Conservation (phyloP, 2,888 invertebrate genomes). For the Andrena flavipes region DNA sequence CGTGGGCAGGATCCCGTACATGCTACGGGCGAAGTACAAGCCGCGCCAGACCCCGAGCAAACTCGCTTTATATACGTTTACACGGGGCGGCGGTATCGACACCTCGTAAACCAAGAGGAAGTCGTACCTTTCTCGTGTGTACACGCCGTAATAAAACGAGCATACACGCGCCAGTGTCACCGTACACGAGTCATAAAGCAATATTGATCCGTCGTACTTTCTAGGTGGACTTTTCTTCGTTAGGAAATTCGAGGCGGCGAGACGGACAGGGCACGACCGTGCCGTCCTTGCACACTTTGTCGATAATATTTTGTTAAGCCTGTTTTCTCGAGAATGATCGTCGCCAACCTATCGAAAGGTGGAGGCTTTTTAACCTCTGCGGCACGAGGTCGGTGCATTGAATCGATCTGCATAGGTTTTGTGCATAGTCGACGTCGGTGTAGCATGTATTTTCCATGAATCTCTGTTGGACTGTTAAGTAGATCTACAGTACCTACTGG, state of each 20-base stretch:
- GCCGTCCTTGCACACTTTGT: background rate
- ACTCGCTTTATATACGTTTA: constrained; percentile 69
- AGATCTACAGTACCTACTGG: no score
- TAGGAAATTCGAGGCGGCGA: constrained; percentile 34
- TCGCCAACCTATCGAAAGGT: background rate
- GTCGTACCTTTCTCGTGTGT: constrained; percentile 65
- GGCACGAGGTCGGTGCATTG: no score
- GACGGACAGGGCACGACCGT: background rate
- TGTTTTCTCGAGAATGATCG: background rate
- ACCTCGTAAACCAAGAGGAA: constrained; percentile 74
- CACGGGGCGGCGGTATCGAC: constrained; percentile 69
- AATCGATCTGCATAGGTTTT: background rate
- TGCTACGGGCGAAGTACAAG: constrained; percentile 5
- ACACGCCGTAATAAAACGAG: constrained; percentile 69
- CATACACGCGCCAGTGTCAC: constrained; percentile 58
- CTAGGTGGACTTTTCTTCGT: constrained; percentile 49
- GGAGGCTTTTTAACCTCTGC: background rate
- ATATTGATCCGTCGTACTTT: constrained; percentile 60
- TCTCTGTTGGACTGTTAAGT: no score
- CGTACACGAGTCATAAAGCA: constrained; percentile 53
- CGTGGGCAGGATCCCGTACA: constrained; percentile 39
- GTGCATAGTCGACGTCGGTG: background rate
- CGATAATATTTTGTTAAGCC: constrained; percentile 19
- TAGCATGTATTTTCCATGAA: no score
- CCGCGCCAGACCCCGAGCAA: constrained; percentile 57